Evolutionary conservation across 1,140 invertebrate genomes (phyloP).

Genomic region (Lasioglossum albipes): DNA sequence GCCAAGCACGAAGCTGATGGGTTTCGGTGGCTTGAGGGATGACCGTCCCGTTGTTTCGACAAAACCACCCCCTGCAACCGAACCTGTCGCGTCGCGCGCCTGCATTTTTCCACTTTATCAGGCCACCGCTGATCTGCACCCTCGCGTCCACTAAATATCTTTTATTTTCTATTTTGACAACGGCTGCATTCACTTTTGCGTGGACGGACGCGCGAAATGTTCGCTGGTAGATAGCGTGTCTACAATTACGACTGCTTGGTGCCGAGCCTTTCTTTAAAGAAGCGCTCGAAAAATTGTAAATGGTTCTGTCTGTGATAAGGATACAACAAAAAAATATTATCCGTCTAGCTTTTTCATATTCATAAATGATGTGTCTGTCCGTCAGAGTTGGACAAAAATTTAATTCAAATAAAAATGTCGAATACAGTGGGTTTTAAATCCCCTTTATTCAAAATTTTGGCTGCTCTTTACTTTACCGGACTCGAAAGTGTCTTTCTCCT

Average conservation of each 20-base stretch:
- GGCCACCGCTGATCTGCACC: slow-evolving; percentile 40
- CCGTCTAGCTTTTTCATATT: too few relatives aligned
- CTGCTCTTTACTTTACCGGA: too few relatives aligned
- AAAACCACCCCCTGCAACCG: slow-evolving; percentile 35
- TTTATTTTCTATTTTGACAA: slow-evolving; percentile 59
- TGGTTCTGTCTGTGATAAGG: too few relatives aligned
- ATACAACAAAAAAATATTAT: too few relatives aligned
- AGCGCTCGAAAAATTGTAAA: too few relatives aligned
- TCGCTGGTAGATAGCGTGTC: slow-evolving; percentile 24
- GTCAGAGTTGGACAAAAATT: too few relatives aligned
- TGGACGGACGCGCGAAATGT: slow-evolving; percentile 42
- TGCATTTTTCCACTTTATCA: slow-evolving; percentile 67
- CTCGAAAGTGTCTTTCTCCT: too few relatives aligned
- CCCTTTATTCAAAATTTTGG: too few relatives aligned
- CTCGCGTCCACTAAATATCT: slow-evolving; percentile 55
- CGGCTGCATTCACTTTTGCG: slow-evolving; percentile 50
- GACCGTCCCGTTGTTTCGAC: slow-evolving; percentile 62
- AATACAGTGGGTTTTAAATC: too few relatives aligned
- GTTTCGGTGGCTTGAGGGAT: slow-evolving; percentile 68
- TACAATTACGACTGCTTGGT: not conserved
- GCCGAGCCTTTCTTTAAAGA: not conserved
- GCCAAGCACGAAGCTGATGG: slow-evolving; percentile 64
- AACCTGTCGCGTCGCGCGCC: slow-evolving; percentile 16
- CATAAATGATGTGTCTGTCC: too few relatives aligned
- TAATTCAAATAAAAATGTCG: too few relatives aligned